Evolutionary conservation across 2,888 invertebrate species (phyloP).

Genomic region (Sarcophaga subvicina): DNA sequence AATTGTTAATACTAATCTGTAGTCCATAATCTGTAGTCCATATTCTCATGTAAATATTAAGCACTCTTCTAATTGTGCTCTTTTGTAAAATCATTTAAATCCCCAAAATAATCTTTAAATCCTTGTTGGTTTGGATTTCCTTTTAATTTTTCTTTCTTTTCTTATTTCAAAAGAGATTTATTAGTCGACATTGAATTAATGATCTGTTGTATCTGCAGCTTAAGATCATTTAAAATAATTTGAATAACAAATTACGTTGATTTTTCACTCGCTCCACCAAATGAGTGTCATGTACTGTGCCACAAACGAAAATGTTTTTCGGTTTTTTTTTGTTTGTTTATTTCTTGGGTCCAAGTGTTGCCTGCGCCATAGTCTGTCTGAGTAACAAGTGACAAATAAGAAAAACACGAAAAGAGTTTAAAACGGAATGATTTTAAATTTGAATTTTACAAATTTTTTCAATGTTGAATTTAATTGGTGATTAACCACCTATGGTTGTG

Average conservation of each 20-base stretch:
- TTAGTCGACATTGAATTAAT: slow-evolving; percentile 51
- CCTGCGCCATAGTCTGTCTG: neutral
- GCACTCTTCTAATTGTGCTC: too few species aligned
- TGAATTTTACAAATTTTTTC: slow-evolving; percentile 78
- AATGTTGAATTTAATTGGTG: slow-evolving; percentile 81
- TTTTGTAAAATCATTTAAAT: too few species aligned
- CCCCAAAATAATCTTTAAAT: neutral
- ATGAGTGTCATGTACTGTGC: slow-evolving; percentile 42
- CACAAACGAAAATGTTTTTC: neutral
- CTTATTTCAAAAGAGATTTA: slow-evolving; percentile 22
- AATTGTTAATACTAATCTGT: too few species aligned
- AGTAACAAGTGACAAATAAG: slow-evolving; percentile 66
- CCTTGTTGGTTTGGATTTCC: neutral
- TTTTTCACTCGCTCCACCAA: slow-evolving; percentile 21
- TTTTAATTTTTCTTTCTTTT: neutral
- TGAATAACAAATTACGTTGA: slow-evolving; percentile 66
- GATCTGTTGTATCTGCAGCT: slow-evolving; percentile 54
- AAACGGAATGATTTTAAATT: slow-evolving; percentile 70
- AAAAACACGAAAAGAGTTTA: slow-evolving; percentile 69
- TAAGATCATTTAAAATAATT: slow-evolving; percentile 64
- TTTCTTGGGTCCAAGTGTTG: neutral
- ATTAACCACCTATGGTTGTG: slow-evolving; percentile 79
- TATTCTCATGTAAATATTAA: too few species aligned
- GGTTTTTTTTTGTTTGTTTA: neutral
- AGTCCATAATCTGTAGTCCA: too few species aligned